phyloP scores from a whole-genome alignment of 2,888 invertebrate genomes.

The Crepidodera aurea region DNA sequence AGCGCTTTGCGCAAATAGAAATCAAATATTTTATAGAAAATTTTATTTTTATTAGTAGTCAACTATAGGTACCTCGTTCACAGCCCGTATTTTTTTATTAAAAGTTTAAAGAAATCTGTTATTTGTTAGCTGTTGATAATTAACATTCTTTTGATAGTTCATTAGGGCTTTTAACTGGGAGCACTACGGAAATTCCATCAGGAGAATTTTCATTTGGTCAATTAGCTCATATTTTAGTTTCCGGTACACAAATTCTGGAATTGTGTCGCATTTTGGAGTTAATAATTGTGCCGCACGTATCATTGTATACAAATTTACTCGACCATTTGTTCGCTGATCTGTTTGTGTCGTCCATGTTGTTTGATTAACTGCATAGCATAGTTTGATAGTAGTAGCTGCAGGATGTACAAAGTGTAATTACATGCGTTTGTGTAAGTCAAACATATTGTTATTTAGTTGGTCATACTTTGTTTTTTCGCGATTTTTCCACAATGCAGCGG shows the following conservation, averaged over 20 bases:
- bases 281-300: conserved; percentile 11
- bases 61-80: too few relatives aligned
- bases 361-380: conserved; percentile 14
- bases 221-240: conserved; percentile 18
- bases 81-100: too few relatives aligned
- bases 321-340: conserved; percentile 16
- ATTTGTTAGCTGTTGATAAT: too few relatives aligned
- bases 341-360: conserved; percentile 15
- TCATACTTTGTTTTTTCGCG: too few relatives aligned
- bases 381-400: neutral
- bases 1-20: too few relatives aligned
- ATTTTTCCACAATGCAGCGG: too few relatives aligned
- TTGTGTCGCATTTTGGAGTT: conserved; percentile 16
- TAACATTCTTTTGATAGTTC: conserved; percentile 1
- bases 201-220: conserved; percentile 13
- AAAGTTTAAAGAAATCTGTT: too few relatives aligned
- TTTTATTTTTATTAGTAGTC: too few relatives aligned
- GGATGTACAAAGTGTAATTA: neutral
- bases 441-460: too few relatives aligned
- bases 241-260: conserved; percentile 12
- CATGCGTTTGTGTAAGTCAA: too few relatives aligned
- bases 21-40: too few relatives aligned
- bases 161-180: neutral
- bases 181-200: neutral
- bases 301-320: conserved; percentile 19